A percentile compares a stretch with the other conserved stretches of the same genome.
These are phyloP conservation scores for Sparus aurata DNA, from an alignment of 2,797 vertebrate genomes.

Conservation along the genomic window DNA sequence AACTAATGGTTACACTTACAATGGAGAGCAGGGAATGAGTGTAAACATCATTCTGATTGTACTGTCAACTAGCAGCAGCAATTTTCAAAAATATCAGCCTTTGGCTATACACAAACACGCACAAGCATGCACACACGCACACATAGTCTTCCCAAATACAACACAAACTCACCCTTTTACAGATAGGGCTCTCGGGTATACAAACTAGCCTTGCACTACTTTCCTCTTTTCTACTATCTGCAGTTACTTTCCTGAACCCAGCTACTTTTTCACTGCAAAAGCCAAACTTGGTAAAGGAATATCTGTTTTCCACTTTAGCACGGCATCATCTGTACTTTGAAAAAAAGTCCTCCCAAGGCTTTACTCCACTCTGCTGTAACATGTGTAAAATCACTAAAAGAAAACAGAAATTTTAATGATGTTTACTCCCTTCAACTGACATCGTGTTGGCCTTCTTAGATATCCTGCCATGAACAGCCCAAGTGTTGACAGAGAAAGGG, in stretches of 20 bases:
- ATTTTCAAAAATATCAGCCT: background rate
- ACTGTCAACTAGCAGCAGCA: slow-evolving; percentile 12
- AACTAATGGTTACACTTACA: slow-evolving; percentile 16
- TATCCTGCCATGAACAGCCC: background rate
- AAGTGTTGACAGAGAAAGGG: slow-evolving; percentile 2
- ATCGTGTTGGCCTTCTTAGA: slow-evolving; percentile 4
- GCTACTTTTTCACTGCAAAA: background rate
- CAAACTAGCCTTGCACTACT: background rate
- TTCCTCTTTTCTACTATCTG: background rate
- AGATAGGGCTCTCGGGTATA: background rate
- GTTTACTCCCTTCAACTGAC: background rate
- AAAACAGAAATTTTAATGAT: slow-evolving; percentile 1
- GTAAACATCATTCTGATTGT: slow-evolving; percentile 19
- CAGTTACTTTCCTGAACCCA: background rate
- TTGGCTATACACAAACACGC: background rate
- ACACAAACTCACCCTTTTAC: background rate
- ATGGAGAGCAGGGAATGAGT: slow-evolving; percentile 6
- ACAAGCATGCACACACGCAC: background rate
- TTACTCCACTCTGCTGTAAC: background rate
- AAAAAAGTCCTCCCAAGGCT: background rate
- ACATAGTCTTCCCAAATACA: background rate
- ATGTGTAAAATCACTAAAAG: background rate
- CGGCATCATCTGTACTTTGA: background rate
- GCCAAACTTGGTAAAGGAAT: slow-evolving; percentile 4
- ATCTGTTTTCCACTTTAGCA: slow-evolving; percentile 12